A percentile compares a stretch with the other conserved stretches of the same genome.
These are phyloP conservation scores for Phyto melanocephala DNA, from an alignment of 2,888 invertebrate species.

Conservation along the genomic window DNA sequence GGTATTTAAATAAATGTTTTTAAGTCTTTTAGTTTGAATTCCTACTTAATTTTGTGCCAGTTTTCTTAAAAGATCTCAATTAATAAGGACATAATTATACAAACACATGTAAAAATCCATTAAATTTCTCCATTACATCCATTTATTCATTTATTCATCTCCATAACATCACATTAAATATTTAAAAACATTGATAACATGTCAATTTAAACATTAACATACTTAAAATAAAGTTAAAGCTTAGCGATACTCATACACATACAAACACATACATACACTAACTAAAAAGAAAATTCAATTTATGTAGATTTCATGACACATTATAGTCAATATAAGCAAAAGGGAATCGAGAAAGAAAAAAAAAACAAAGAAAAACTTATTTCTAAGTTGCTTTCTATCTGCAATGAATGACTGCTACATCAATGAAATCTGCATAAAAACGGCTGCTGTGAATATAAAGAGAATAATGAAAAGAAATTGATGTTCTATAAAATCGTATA, in stretches of 20 bases:
- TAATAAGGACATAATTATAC: not conserved
- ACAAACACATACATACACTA: not conserved
- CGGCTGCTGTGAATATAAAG: constrained; percentile 8
- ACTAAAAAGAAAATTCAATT: constrained; percentile 47
- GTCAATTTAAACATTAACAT: constrained; percentile 53
- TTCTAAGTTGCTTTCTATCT: constrained; percentile 6
- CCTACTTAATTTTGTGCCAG: not conserved
- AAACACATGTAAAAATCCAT: not conserved
- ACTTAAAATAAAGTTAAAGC: not conserved
- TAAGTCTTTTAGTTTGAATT: constrained; percentile 19
- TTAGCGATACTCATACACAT: no score
- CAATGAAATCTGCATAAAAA: constrained; percentile 34
- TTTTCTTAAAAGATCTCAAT: not conserved
- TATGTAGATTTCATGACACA: constrained; percentile 58
- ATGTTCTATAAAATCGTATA: constrained; percentile 49
- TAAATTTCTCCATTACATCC: not conserved
- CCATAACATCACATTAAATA: constrained; percentile 28
- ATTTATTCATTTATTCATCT: not conserved
- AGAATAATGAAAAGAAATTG: constrained; percentile 50
- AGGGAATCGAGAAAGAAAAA: not conserved
- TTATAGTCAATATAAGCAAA: constrained; percentile 19
- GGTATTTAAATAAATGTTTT: not conserved
- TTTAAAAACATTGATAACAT: constrained; percentile 50
- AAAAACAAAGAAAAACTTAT: constrained; percentile 2
- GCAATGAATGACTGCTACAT: not conserved